Evolutionary conservation across 2,888 invertebrate species (phyloP).

Genomic region (Dimorphilus gyrociliatus): DNA sequence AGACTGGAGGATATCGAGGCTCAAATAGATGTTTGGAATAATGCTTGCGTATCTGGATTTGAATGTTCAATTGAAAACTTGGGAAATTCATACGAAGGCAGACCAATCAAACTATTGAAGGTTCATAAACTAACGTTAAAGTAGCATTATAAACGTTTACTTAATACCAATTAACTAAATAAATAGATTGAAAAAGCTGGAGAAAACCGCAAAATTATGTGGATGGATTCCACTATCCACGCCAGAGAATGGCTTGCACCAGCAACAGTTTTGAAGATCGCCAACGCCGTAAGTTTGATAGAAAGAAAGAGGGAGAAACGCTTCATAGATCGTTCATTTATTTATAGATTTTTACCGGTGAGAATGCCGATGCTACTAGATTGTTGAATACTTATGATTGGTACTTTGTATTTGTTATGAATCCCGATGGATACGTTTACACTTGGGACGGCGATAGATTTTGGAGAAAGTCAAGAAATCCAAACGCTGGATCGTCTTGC

Average conservation of each 20-base stretch:
- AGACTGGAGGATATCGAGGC: constrained; percentile 9
- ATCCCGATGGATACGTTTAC: constrained; percentile 10
- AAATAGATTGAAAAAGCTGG: constrained; percentile 7
- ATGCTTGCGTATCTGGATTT: constrained; percentile 4
- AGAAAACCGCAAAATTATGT: constrained; percentile 5
- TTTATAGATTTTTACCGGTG: constrained; percentile 1
- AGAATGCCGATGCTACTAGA: constrained; percentile 5
- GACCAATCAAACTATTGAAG: constrained; percentile 5
- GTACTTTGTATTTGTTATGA: constrained; percentile 9
- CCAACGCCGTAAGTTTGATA: constrained; percentile 4
- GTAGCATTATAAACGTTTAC: neutral
- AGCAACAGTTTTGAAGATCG: constrained; percentile 9
- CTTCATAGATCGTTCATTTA: neutral
- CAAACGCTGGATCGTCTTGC: constrained; percentile 5
- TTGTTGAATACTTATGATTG: constrained; percentile 9
- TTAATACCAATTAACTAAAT: neutral
- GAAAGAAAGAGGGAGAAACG: neutral
- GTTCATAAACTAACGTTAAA: constrained; percentile 1
- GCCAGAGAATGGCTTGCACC: constrained; percentile 12
- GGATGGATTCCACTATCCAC: constrained; percentile 10
- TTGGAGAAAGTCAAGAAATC: constrained; percentile 9
- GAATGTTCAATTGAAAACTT: constrained; percentile 6
- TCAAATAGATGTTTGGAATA: constrained; percentile 3
- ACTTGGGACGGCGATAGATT: constrained; percentile 7
- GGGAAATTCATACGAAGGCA: constrained; percentile 8